These are phyloP conservation scores for Noctua janthina DNA, from an alignment of 2,888 invertebrate species.

Conservation along the genomic window DNA sequence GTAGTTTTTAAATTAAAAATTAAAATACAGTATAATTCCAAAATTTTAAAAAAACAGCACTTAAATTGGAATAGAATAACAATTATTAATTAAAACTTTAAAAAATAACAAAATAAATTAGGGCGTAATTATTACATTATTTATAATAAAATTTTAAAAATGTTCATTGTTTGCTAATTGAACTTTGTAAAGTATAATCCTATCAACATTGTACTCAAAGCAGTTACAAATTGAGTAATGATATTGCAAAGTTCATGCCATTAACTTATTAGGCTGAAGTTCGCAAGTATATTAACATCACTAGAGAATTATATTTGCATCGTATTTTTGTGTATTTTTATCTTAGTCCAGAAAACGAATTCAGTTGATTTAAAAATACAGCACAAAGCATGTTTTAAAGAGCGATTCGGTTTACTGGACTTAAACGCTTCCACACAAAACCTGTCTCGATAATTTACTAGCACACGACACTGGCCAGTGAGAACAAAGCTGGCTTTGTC, in stretches of 20 bases:
- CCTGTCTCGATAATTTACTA: conserved; percentile 41
- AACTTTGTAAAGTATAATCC: conserved; percentile 32
- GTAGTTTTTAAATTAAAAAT: too few species aligned
- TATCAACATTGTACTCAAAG: conserved; percentile 27
- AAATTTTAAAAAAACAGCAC: too few species aligned
- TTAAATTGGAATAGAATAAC: too few species aligned
- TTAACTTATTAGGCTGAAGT: conserved; percentile 15
- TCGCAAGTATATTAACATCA: conserved; percentile 12
- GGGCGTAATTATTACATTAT: too few species aligned
- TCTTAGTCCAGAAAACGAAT: not conserved
- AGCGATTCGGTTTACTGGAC: conserved; percentile 1
- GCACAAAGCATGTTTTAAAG: not conserved
- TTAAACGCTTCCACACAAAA: conserved; percentile 25
- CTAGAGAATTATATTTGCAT: conserved; percentile 11
- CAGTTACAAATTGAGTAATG: conserved; percentile 23
- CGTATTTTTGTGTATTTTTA: not conserved
- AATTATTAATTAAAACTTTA: too few species aligned
- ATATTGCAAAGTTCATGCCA: conserved; percentile 37
- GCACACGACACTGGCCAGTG: conserved; percentile 29
- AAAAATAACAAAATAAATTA: too few species aligned
- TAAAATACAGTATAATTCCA: too few species aligned
- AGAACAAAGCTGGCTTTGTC: conserved; percentile 50
- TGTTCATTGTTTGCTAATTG: conserved; percentile 38
- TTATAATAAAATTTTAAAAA: too few species aligned
- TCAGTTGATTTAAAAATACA: conserved; percentile 14